Evolutionary conservation across 2,888 invertebrate species (phyloP).

Genomic region (Atethmia centrago): DNA sequence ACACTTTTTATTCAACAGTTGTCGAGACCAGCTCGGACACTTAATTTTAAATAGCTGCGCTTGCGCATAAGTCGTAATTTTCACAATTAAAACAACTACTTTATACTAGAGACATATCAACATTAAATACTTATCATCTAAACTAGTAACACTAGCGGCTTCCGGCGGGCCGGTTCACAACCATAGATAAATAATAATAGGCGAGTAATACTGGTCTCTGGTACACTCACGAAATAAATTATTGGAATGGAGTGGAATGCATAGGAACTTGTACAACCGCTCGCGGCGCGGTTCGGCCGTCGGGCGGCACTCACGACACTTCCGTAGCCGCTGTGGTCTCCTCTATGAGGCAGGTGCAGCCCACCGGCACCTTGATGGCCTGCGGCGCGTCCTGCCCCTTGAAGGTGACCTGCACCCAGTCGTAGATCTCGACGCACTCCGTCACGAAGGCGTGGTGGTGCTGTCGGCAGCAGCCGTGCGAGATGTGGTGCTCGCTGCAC

Average conservation of each 20-base stretch:
- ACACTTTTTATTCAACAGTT: slow-evolving; percentile 55
- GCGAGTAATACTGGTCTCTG: slow-evolving; percentile 51
- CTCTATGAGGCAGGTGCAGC: slow-evolving; percentile 85
- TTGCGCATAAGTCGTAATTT: slow-evolving; percentile 50
- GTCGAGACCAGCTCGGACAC: slow-evolving; percentile 63
- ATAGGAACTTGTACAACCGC: slow-evolving; percentile 70
- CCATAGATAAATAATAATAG: slow-evolving; percentile 66
- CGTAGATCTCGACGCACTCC: slow-evolving; percentile 84
- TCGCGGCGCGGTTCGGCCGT: slow-evolving; percentile 16
- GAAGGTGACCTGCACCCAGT: slow-evolving; percentile 83
- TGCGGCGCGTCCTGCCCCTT: slow-evolving; percentile 59
- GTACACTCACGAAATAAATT: slow-evolving; percentile 62
- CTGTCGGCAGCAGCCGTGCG: slow-evolving; percentile 83
- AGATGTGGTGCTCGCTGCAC: slow-evolving; percentile 76
- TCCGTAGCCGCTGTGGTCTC: slow-evolving; percentile 66
- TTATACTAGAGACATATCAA: slow-evolving; percentile 51
- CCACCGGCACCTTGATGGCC: slow-evolving; percentile 79
- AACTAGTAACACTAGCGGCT: slow-evolving; percentile 43
- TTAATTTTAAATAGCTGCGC: slow-evolving; percentile 58
- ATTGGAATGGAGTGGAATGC: slow-evolving; percentile 60
- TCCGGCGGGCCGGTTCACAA: slow-evolving; percentile 57
- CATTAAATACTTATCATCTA: slow-evolving; percentile 57
- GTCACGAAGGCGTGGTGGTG: slow-evolving; percentile 76
- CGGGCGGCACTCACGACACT: slow-evolving; percentile 51
- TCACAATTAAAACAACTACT: slow-evolving; percentile 43